These are phyloP conservation scores for Gasterosteus nipponicus DNA, from an alignment of 2,113 vertebrate species.

Conservation along the genomic window DNA sequence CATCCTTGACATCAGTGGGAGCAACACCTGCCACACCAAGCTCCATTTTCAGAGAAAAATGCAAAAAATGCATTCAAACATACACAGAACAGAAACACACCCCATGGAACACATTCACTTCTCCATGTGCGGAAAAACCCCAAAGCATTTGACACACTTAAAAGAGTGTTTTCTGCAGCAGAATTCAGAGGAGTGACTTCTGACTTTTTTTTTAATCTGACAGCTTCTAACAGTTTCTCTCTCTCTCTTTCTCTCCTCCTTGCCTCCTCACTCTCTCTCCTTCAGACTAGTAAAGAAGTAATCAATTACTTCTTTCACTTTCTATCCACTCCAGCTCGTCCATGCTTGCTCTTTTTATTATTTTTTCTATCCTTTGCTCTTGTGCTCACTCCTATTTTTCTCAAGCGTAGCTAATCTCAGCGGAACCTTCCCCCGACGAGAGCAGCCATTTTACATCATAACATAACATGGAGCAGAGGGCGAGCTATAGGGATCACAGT, in stretches of 20 bases:
- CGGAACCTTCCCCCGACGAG: conserved; percentile 56
- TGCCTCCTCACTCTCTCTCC: conserved; percentile 16
- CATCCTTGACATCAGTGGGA: conserved; percentile 37
- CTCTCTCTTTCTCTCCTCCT: conserved; percentile 14
- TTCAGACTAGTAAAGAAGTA: not conserved
- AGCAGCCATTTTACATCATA: conserved; percentile 70
- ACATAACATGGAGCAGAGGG: conserved; percentile 55
- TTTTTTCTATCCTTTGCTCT: conserved; percentile 17
- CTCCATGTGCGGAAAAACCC: conserved; percentile 22
- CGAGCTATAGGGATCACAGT: not conserved
- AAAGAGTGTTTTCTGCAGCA: conserved; percentile 33
- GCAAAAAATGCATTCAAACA: not conserved
- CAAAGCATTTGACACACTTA: conserved; percentile 31
- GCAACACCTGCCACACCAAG: conserved; percentile 36
- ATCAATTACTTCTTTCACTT: conserved; percentile 57
- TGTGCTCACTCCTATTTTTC: conserved; percentile 37
- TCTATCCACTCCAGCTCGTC: conserved; percentile 45
- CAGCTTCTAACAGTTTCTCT: conserved; percentile 28
- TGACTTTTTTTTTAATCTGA: conserved; percentile 24
- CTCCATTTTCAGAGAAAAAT: conserved; percentile 34
- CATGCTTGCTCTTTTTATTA: conserved; percentile 26
- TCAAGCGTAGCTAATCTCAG: conserved; percentile 62
- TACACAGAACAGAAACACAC: conserved; percentile 9
- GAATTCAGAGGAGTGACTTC: conserved; percentile 47
- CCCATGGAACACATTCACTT: conserved; percentile 10